Conservation (phyloP, 92 coral and sea anemone genomes). For the Zoanthus sociatus region DNA sequence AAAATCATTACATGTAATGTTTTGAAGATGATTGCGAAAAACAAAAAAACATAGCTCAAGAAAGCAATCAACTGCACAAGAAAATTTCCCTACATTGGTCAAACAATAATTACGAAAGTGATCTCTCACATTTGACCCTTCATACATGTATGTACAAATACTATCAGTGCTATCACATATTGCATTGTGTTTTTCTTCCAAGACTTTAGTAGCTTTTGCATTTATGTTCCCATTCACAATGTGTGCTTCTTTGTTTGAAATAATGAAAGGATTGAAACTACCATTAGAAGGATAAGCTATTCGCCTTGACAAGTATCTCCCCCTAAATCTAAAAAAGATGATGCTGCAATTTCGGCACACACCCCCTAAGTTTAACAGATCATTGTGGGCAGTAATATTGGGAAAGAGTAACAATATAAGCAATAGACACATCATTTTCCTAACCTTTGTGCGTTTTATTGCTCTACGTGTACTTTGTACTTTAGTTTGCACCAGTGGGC, state of each 20-base stretch:
- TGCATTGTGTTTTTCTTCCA: neutral
- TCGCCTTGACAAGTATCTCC: slow-evolving; percentile 67
- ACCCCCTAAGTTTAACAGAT: slow-evolving; percentile 47
- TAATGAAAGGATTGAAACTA: slow-evolving; percentile 48
- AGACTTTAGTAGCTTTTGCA: slow-evolving; percentile 1
- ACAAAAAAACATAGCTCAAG: slow-evolving; percentile 58
- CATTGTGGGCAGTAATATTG: slow-evolving; percentile 36
- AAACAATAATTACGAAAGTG: slow-evolving; percentile 74
- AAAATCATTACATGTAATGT: slow-evolving; percentile 62
- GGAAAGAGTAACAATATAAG: slow-evolving; percentile 48
- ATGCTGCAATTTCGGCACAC: slow-evolving; percentile 8
- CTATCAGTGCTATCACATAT: neutral
- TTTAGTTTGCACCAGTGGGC: neutral
- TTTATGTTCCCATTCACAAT: slow-evolving; percentile 56
- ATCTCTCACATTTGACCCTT: slow-evolving; percentile 44
- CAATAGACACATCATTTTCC: slow-evolving; percentile 33
- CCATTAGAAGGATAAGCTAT: slow-evolving; percentile 41
- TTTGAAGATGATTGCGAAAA: slow-evolving; percentile 59
- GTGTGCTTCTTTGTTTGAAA: slow-evolving; percentile 68
- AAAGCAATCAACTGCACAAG: slow-evolving; percentile 81
- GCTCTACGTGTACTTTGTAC: slow-evolving; percentile 24
- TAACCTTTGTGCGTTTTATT: slow-evolving; percentile 23
- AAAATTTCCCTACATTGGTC: slow-evolving; percentile 64
- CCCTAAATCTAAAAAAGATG: slow-evolving; percentile 42
- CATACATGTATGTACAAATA: neutral